Conservation (phyloP, 2,113 vertebrate genomes). For the Laticauda colubrina region DNA sequence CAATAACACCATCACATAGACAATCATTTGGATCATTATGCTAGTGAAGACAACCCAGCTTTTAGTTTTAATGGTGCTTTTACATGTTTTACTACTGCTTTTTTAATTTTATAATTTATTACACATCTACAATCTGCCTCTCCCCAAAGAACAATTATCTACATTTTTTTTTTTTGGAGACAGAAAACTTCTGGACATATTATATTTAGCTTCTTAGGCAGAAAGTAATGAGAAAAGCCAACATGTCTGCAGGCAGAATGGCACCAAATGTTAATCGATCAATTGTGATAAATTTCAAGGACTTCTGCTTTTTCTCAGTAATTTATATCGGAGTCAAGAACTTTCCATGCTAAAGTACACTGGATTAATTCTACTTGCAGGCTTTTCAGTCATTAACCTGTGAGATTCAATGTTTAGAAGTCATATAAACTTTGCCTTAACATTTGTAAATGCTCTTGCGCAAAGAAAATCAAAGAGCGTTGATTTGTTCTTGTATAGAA, state of each 20-base stretch:
- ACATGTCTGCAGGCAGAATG: accelerated
- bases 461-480: conserved; percentile 33
- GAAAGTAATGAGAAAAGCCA: not conserved
- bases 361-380: conserved; percentile 1
- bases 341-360: not conserved
- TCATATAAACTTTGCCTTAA: conserved; percentile 27
- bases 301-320: not conserved
- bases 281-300: not conserved
- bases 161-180: not conserved
- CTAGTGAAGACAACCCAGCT: not conserved
- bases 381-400: not conserved
- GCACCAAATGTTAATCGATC: not conserved
- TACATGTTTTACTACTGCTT: not conserved
- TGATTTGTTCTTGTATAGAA: conserved; percentile 38
- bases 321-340: not conserved
- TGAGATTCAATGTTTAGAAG: not conserved
- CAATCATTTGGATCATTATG: not conserved
- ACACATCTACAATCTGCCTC: not conserved
- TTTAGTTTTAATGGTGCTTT: not conserved
- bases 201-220: accelerated
- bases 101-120: not conserved
- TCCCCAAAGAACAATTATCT: not conserved
- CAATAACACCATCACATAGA: not conserved
- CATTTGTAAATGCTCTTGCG: conserved; percentile 41
- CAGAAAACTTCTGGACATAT: not conserved